Evolutionary conservation across 2,797 vertebrate species (phyloP).

Genomic region (Borostomias antarcticus): DNA sequence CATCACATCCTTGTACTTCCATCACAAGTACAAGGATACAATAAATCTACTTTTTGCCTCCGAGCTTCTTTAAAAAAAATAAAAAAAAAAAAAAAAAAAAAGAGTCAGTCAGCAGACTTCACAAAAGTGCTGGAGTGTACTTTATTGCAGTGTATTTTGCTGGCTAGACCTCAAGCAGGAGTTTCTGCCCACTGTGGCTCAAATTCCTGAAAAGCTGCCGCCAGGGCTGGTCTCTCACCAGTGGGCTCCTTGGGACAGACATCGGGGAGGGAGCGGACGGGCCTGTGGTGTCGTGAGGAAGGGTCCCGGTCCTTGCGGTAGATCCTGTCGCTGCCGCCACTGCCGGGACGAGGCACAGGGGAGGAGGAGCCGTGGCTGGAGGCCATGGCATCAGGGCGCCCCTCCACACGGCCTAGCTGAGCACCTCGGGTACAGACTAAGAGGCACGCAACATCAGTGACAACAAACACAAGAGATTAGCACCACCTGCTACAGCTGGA

Average conservation of each 20-base stretch:
- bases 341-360: conserved; percentile 83
- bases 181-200: too few relatives aligned
- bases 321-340: conserved; percentile 79
- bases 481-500: too few relatives aligned
- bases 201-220: background rate
- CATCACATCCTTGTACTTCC: too few relatives aligned
- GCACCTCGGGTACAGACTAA: too few relatives aligned
- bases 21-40: too few relatives aligned
- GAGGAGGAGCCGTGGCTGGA: conserved; percentile 91
- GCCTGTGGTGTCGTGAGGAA: conserved; percentile 70
- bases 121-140: background rate
- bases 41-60: too few relatives aligned
- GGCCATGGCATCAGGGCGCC: conserved; percentile 89
- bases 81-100: too few relatives aligned
- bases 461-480: too few relatives aligned
- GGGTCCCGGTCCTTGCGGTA: conserved; percentile 85
- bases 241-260: conserved; percentile 96
- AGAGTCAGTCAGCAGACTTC: background rate
- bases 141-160: too few relatives aligned
- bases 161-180: too few relatives aligned
- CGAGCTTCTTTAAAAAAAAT: too few relatives aligned
- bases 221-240: conserved; percentile 70
- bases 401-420: conserved; percentile 80
- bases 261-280: conserved; percentile 87
- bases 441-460: too few relatives aligned